A percentile compares a stretch with the other conserved stretches of the same genome.
Conservation (phyloP, 2,888 invertebrate genomes). For the Syrista parreyssii region DNA sequence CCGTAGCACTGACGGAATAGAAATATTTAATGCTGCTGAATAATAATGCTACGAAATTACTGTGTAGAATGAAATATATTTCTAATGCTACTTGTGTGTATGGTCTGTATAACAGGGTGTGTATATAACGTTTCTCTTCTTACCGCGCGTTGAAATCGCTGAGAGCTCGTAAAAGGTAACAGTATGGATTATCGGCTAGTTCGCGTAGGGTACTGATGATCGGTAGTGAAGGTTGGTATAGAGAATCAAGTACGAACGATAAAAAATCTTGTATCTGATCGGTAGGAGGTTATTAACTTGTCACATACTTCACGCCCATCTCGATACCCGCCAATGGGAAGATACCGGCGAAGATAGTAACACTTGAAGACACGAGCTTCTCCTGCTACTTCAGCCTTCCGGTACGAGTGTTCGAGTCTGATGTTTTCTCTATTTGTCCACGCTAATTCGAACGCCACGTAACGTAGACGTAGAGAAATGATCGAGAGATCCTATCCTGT, state of each 20-base stretch:
- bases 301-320: constrained; percentile 35
- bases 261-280: constrained; percentile 39
- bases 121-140: neutral
- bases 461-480: neutral
- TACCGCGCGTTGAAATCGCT: neutral
- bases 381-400: neutral
- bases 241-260: constrained; percentile 27
- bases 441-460: neutral
- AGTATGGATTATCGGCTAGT: neutral
- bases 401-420: neutral
- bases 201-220: neutral
- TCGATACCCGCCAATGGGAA: constrained; percentile 16
- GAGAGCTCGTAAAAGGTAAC: neutral
- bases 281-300: constrained; percentile 50
- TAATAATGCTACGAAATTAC: neutral
- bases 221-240: neutral
- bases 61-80: neutral
- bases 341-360: constrained; percentile 3
- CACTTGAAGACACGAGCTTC: neutral
- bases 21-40: neutral
- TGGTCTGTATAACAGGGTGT: neutral
- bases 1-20: neutral
- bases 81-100: neutral
- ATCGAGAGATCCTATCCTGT: neutral
- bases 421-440: constrained; percentile 16